phyloP scores from a whole-genome alignment of 2,888 invertebrate genomes.

The Ophioninae sp. region DNA sequence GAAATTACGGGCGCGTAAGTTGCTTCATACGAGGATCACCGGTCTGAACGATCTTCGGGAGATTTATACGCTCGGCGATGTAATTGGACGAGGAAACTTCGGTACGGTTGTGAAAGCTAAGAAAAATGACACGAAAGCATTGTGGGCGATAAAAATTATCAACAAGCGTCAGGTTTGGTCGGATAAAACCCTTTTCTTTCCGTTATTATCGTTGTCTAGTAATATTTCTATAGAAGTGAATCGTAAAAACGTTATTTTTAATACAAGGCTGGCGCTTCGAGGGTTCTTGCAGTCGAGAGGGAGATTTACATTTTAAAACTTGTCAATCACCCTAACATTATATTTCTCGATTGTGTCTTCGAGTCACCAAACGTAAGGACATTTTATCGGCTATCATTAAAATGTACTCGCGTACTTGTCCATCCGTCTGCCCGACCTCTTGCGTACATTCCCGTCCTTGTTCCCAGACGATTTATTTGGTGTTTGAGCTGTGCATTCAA shows the following conservation, averaged over 20 bases:
- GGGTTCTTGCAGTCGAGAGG: conserved; percentile 80
- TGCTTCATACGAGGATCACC: conserved; percentile 77
- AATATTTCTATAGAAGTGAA: neutral
- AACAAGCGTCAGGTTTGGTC: conserved; percentile 75
- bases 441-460: neutral
- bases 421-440: neutral
- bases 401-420: neutral
- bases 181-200: conserved; percentile 12
- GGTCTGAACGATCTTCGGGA: conserved; percentile 75
- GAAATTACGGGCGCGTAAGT: conserved; percentile 71
- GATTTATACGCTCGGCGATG: conserved; percentile 77
- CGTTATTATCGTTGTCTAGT: conserved; percentile 13
- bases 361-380: conserved; percentile 80
- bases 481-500: conserved; percentile 83
- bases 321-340: conserved; percentile 83
- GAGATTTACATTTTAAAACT: conserved; percentile 83
- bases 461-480: conserved; percentile 81
- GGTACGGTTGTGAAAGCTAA: conserved; percentile 79
- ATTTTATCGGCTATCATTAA: neutral
- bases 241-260: neutral
- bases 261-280: conserved; percentile 64
- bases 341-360: conserved; percentile 82
- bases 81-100: conserved; percentile 80
- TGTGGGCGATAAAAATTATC: conserved; percentile 81
- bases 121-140: conserved; percentile 74